Evolutionary conservation across 2,113 vertebrate species (phyloP), one percentile per base, ranked within the genome.

Genomic region (Caranx ignobilis): DNA sequence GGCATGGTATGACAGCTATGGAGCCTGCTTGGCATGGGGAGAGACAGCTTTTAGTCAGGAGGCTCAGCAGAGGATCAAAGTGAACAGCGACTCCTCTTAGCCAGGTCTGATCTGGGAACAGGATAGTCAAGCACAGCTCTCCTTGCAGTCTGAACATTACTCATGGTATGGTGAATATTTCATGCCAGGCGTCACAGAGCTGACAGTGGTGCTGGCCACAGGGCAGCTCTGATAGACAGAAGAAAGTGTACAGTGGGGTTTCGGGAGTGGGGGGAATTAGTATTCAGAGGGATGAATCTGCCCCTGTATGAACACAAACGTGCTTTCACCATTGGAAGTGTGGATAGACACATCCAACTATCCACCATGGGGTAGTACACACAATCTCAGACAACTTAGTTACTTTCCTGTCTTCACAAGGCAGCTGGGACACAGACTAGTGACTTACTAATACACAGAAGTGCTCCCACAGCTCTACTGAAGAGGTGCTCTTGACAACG

Each of bases 141-240:
- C 74, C 88, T 66, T 56, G 77, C 67, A 57, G 84, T 81, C 57
- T 81, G 88, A 88, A 89, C 87, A 83, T 83, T 87, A 91, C 85
- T 92, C 84, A 75, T 64, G 71, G 79, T 71, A 71, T 82, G 72
- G 83, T 88, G 85, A 92, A 92, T 93, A 92, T 93, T 93, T 91
- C 88, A 92, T 89, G 83, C 41, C 65, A 80, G 82, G 64, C 55
- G 68, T 87, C 71, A 81, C 70, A 83, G 75, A 87, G 85, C 90
- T 87, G 91, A 87, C 74, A 86, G 87, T 63, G 35, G 69, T 35
- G 47, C 70, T 73, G 87, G 86, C 92, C 90, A 92, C 61, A 70
- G 91, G 87, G 88, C 81, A 79, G 81, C 72, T 63, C 66, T 86
- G 79, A 83, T 32, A 82, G 83, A 83, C 81, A 89, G 75, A 67